These are phyloP conservation scores for Gonocerus acuteangulatus DNA, from an alignment of 2,888 invertebrate species.

Conservation along the genomic window DNA sequence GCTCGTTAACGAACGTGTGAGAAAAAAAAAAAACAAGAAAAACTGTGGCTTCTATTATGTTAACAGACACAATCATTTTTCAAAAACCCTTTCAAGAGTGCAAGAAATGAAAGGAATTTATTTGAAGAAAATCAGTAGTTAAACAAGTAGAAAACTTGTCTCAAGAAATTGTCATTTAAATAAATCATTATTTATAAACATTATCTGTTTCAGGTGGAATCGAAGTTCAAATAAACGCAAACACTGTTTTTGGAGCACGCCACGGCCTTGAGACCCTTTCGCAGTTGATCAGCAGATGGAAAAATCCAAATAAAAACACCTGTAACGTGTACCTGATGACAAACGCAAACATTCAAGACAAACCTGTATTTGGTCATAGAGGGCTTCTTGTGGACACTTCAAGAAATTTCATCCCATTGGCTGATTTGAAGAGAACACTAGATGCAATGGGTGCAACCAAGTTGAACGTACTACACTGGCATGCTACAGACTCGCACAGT, in stretches of 20 bases:
- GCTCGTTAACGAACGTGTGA: too few relatives aligned
- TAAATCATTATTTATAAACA: too few relatives aligned
- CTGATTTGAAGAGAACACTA: conserved; percentile 60
- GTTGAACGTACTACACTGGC: conserved; percentile 90
- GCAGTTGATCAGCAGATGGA: conserved; percentile 48
- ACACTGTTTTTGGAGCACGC: conserved; percentile 47
- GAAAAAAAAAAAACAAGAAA: too few relatives aligned
- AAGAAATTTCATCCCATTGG: conserved; percentile 73
- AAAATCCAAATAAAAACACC: not conserved
- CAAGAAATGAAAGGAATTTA: too few relatives aligned
- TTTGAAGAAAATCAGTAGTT: too few relatives aligned
- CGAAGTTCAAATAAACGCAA: conserved; percentile 38
- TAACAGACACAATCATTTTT: too few relatives aligned
- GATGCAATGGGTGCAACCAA: conserved; percentile 83
- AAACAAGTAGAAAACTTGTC: too few relatives aligned
- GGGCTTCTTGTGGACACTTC: conserved; percentile 84
- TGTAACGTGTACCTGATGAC: conserved; percentile 51
- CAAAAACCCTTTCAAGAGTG: too few relatives aligned
- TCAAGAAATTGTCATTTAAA: too few relatives aligned
- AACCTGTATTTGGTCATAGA: conserved; percentile 73
- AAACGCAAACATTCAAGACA: conserved; percentile 62
- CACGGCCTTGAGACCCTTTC: conserved; percentile 69
- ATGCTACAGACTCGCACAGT: conserved; percentile 82
- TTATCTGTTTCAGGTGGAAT: conserved; percentile 23
- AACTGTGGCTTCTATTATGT: too few relatives aligned